Evolutionary conservation across 37 sponge, comb jelly and placozoan species (phyloP), one percentile per base, ranked within the genome.

Genomic region (Mnemiopsis leidyi): DNA sequence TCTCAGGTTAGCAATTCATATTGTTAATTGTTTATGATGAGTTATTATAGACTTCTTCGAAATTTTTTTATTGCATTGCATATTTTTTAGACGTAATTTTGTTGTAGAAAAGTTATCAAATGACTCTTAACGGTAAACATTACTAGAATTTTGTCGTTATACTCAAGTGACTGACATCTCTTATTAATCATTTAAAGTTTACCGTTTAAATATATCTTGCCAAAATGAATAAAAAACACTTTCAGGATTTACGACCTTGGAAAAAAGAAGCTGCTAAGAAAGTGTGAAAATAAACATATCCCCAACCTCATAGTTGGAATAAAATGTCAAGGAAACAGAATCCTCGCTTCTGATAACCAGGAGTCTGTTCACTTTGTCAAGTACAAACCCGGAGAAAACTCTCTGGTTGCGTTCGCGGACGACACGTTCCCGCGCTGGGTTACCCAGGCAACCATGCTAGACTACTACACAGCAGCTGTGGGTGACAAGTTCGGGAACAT

Each of bases 171-270:
- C n/a, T n/a, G n/a, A n/a, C n/a, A n/a, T n/a, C n/a, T n/a, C n/a
- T n/a, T n/a, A n/a, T n/a, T n/a, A n/a, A n/a, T n/a, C n/a, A n/a
- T n/a, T n/a, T n/a, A n/a, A n/a, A n/a, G n/a, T n/a, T n/a, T n/a
- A n/a, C n/a, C n/a, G n/a, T n/a, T n/a, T n/a, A n/a, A n/a, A n/a
- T n/a, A n/a, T n/a, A n/a, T n/a, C n/a, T n/a, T n/a, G n/a, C n/a
- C n/a, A n/a, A n/a, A n/a, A n/a, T n/a, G n/a, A n/a, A n/a, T n/a
- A n/a, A n/a, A n/a, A n/a, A n/a, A n/a, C n/a, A n/a, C n/a, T n/a
- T n/a, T n/a, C n/a, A n/a, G n/a, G n/a, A 94, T 99, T 38, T 99
- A 99, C 83, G 99, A 99, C 69, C 92, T 99, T 26, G 99, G 99
- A 32, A 96, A 96, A 94, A 96, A 95, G 94, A 99, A 99, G 77